Evolutionary conservation across 2,888 invertebrate genomes (phyloP), one percentile per base, ranked within the genome.

Genomic region (Eristalis pertinax): DNA sequence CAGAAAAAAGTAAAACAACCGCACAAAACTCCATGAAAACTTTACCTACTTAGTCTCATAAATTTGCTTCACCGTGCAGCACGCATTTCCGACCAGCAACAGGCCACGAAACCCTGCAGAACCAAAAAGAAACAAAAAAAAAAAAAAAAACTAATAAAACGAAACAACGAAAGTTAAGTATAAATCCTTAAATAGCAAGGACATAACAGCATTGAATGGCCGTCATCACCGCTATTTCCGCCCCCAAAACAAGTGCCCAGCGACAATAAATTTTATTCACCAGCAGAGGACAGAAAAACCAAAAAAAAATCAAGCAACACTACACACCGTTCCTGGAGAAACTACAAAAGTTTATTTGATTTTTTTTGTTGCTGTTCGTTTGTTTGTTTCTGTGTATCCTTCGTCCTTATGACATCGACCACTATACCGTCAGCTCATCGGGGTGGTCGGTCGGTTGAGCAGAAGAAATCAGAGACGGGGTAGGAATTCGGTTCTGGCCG

Each of bases 191-290:
- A 81, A 70, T 72, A 72, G 81, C 72, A 19, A 68, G 72, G 72
- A 72, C 70, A 75, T 70, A 70, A 75, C 75, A 62, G 70, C 76
- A 70, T 74, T 75, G 68, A 81, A 81, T 81, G 69, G 35, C 80
- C 76, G 84, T 85, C 85, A 81, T 73, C 74, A 41, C 77, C 77
- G 72, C 72, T 19, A 73, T 77, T 81, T 75, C 75, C 69, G 58
- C 8, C 60, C 70, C 69, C 8, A 1, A 81, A 60, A 76, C 81
- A 82, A 82, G 82, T 70, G 70, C 76, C 70, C 50, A 1, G 64
- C 70, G 65, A 50, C 82, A 81, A 86, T 86, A 83, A 73, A 77
- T 78, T 86, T 78, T 77, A 83, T 74, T 86, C 86, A 69, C 65
- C 70, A 85, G 81, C 81, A 60, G 64, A 10, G 77, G 72, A 50